Evolutionary conservation across 2,888 invertebrate genomes (phyloP).

Genomic region (Lymantria dispar): DNA sequence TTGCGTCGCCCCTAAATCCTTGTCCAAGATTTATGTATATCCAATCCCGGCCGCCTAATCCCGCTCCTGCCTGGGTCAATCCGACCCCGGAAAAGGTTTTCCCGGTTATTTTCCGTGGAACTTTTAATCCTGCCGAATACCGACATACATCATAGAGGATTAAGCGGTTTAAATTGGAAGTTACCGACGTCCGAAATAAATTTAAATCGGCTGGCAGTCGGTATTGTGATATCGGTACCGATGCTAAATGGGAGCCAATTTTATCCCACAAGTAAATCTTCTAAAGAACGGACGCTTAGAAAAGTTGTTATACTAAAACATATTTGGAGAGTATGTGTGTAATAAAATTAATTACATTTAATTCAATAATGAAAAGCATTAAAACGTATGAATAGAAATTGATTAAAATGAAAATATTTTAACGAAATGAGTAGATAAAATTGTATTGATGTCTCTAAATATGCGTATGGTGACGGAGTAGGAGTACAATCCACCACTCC

Average conservation of each 20-base stretch:
- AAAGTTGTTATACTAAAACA: not conserved
- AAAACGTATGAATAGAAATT: not conserved
- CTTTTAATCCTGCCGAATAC: slow-evolving; percentile 82
- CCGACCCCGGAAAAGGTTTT: slow-evolving; percentile 82
- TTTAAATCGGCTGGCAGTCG: slow-evolving; percentile 80
- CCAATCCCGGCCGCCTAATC: slow-evolving; percentile 80
- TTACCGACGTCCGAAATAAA: slow-evolving; percentile 83
- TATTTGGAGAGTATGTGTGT: not conserved
- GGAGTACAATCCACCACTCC: too few relatives aligned
- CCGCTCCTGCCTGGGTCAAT: slow-evolving; percentile 78
- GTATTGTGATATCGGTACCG: slow-evolving; percentile 79
- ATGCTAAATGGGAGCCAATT: slow-evolving; percentile 77
- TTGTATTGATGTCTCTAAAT: too few relatives aligned
- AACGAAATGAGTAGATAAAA: not conserved
- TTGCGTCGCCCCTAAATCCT: slow-evolving; percentile 78
- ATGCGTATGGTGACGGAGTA: too few relatives aligned
- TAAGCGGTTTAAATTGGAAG: slow-evolving; percentile 83
- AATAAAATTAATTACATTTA: not conserved
- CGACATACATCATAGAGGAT: slow-evolving; percentile 83
- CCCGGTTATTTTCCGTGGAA: slow-evolving; percentile 83
- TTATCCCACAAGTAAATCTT: slow-evolving; percentile 73
- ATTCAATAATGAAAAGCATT: not conserved
- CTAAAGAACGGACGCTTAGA: slow-evolving; percentile 38
- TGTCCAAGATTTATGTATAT: slow-evolving; percentile 79
- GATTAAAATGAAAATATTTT: not conserved